These are phyloP conservation scores for Andrena dorsata DNA, from an alignment of 2,888 invertebrate genomes.

Conservation along the genomic window DNA sequence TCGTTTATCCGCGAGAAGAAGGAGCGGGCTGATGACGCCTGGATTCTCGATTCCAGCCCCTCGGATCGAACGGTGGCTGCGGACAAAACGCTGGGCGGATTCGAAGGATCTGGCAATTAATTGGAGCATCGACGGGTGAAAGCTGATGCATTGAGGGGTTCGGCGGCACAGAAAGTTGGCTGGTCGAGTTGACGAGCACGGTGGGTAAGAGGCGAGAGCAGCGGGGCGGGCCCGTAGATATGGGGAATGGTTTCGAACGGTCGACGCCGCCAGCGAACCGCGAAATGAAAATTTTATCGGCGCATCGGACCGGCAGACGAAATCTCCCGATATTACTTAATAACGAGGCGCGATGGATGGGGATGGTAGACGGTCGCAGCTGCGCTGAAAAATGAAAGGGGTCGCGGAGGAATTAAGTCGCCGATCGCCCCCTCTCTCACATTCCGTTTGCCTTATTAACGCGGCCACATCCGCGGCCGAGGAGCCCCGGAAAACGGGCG, in stretches of 20 bases:
- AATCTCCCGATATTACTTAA: conserved; percentile 81
- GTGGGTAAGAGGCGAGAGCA: conserved; percentile 20
- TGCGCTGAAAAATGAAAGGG: conserved; percentile 59
- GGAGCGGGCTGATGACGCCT: background rate
- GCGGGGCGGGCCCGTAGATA: conserved; percentile 25
- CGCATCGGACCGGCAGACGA: conserved; percentile 74
- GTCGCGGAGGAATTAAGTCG: conserved; percentile 39
- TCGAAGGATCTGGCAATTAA: conserved; percentile 63
- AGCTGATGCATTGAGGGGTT: conserved; percentile 33
- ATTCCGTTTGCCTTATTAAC: conserved; percentile 42
- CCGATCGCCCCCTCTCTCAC: conserved; percentile 11
- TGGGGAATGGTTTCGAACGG: conserved; percentile 53
- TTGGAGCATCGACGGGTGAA: conserved; percentile 58
- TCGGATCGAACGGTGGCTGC: background rate
- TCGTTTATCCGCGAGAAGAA: background rate
- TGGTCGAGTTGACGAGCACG: background rate
- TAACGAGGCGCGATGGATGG: conserved; percentile 71
- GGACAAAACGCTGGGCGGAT: background rate
- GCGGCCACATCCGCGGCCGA: background rate
- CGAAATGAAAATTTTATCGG: conserved; percentile 80
- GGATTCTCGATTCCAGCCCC: background rate
- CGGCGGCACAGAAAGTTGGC: conserved; percentile 51
- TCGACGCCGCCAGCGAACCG: conserved; percentile 68
- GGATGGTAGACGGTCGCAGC: conserved; percentile 42
- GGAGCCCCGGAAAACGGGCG: background rate